Evolutionary conservation across 2,797 vertebrate genomes (phyloP), one percentile per base, ranked within the genome.

Genomic region (Borostomias antarcticus): DNA sequence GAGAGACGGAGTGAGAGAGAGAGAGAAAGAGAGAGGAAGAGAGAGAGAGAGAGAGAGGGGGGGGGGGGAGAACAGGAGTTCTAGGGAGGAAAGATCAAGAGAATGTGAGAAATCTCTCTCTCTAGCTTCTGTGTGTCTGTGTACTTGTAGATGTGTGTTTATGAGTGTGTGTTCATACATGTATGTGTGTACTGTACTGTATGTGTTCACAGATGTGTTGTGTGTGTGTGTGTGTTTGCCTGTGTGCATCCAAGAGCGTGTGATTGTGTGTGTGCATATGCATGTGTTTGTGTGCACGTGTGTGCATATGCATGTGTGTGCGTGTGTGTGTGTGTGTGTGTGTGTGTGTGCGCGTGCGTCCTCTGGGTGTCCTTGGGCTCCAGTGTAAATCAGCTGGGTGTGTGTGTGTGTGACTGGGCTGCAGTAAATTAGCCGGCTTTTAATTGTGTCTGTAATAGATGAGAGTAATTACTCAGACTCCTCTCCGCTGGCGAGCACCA

Each of bases 391-490:
- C 89, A 88, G 89, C 77, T 85, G 80, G 81, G 78, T 87, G 66
- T 66, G 77, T 86, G 80, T 81, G 78, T 86, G 65, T 65, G 78
- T 81, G 84, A 72, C 85, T 64, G 68, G 78, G 84, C 82, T 82
- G 84, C 84, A 81, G 86, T 87, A 88, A 90, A 90, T 89, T 88
- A 89, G 87, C 85, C 78, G 67, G 69, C 86, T 91, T 74, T 89
- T 92, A 90, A 91, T 91, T 92, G 88, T 90, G 84, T 86, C 87
- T 79, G 78, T 89, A 89, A 89, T 90, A 89, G 85, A 90, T 90
- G 87, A 86, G 76, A 85, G 76, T 88, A 87, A 88, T 89, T 88
- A 90, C 88, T 92, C 89, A 90, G 87, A 85, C 85, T 90, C 83
- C 86, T 89, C 82, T 76, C 83, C 83, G 78, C 40, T 28, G 81